These are phyloP conservation scores for Scaptomyza hsui DNA, from an alignment of 1,140 invertebrate genomes.

Conservation along the genomic window DNA sequence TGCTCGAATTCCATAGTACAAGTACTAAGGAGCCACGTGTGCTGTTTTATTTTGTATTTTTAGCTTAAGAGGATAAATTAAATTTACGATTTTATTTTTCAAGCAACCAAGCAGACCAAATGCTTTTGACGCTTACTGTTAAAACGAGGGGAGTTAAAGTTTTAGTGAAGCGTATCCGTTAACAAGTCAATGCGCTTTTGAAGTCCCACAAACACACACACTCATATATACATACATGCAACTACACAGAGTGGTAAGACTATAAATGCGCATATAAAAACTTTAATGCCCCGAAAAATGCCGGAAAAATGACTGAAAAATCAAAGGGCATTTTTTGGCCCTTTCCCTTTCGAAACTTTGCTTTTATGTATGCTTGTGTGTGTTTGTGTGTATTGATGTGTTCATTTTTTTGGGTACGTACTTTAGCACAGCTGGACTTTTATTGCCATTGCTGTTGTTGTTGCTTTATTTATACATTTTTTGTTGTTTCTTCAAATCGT, in stretches of 20 bases:
- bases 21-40: not conserved
- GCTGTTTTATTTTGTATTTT: conserved; percentile 8
- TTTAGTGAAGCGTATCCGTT: conserved; percentile 16
- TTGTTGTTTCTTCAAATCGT: conserved; percentile 40
- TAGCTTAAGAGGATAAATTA: conserved; percentile 31
- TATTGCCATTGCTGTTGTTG: conserved; percentile 52
- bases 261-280: conserved; percentile 54
- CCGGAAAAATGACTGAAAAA: conserved; percentile 49
- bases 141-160: not conserved
- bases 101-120: conserved; percentile 5
- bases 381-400: conserved; percentile 5
- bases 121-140: conserved; percentile 7
- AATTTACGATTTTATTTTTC: conserved; percentile 40
- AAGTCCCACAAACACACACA: conserved; percentile 28
- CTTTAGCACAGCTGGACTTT: conserved; percentile 52
- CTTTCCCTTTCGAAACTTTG: conserved; percentile 16
- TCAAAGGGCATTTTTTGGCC: conserved; percentile 41
- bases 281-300: conserved; percentile 60
- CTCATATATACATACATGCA: too few relatives aligned
- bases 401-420: conserved; percentile 4
- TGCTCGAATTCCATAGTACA: not conserved
- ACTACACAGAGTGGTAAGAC: conserved; percentile 21
- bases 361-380: conserved; percentile 13
- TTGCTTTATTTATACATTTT: conserved; percentile 22
- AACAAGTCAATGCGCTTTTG: conserved; percentile 52